phyloP scores from a whole-genome alignment of 30 jellyfish, hydroid and myxozoan species.

The Cassiopea xamachana region DNA sequence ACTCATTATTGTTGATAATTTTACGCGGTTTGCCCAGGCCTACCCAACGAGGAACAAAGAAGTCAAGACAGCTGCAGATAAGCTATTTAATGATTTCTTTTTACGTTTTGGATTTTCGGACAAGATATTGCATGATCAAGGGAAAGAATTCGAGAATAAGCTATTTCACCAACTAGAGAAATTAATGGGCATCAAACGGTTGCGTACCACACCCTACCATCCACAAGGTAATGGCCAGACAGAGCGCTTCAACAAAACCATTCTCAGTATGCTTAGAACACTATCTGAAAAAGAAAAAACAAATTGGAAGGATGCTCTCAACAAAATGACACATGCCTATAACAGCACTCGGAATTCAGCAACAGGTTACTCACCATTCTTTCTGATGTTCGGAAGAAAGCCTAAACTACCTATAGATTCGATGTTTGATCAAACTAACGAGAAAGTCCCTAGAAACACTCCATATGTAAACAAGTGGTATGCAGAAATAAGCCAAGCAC shows the following conservation, averaged over 20 bases:
- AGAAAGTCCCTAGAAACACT: background rate
- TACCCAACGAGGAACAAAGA: constrained; percentile 42
- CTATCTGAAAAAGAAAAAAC: constrained; percentile 19
- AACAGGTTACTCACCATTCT: constrained; percentile 15
- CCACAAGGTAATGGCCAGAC: background rate
- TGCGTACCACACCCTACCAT: constrained; percentile 24
- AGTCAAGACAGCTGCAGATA: background rate
- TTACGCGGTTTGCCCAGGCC: constrained; percentile 46
- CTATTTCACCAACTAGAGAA: background rate
- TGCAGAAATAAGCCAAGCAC: constrained; percentile 29
- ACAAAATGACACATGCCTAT: constrained; percentile 22
- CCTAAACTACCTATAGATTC: constrained; percentile 41
- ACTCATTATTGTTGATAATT: constrained; percentile 25
- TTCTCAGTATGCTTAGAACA: constrained; percentile 20
- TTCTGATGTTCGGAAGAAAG: constrained; percentile 13
- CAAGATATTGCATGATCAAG: constrained; percentile 34
- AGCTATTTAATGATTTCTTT: constrained; percentile 1
- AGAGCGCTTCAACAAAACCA: constrained; percentile 24
- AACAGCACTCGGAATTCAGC: background rate
- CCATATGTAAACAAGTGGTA: constrained; percentile 22
- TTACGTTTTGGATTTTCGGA: constrained; percentile 35
- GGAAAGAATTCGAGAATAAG: constrained; percentile 35
- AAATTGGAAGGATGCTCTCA: background rate
- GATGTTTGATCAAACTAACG: constrained; percentile 1
- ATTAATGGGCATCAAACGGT: background rate